Conservation (phyloP, 2,113 vertebrate species). For the Cairina moschata region DNA sequence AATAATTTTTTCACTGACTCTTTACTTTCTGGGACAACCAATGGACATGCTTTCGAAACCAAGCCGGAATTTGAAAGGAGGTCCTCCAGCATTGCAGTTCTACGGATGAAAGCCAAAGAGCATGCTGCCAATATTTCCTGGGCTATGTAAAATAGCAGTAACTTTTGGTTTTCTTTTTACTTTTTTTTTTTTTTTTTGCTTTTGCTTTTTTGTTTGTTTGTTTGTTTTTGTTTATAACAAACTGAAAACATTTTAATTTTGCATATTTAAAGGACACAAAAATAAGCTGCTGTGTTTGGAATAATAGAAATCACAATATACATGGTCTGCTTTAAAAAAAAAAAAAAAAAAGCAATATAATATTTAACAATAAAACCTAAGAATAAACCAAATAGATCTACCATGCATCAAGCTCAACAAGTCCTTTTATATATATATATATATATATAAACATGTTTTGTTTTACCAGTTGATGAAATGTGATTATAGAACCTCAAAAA, state of each 20-base stretch:
- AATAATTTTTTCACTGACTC: constrained; percentile 99
- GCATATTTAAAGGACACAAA: constrained; percentile 81
- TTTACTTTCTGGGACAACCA: constrained; percentile 86
- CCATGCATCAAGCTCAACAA: constrained; percentile 65
- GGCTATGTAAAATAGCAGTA: constrained; percentile 90
- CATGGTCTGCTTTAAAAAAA: constrained; percentile 69
- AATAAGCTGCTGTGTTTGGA: constrained; percentile 80
- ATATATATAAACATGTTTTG: constrained; percentile 64
- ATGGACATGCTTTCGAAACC: constrained; percentile 91
- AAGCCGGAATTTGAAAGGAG: constrained; percentile 97
- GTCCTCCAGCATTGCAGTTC: constrained; percentile 97
- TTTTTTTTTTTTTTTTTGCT: constrained; percentile 35
- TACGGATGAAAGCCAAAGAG: constrained; percentile 99
- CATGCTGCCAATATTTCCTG: constrained; percentile 98
- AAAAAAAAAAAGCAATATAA: constrained; percentile 69
- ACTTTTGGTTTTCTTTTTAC: background rate
- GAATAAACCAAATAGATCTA: constrained; percentile 75
- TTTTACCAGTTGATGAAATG: constrained; percentile 78
- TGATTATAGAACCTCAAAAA: constrained; percentile 72
- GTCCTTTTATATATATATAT: constrained; percentile 15
- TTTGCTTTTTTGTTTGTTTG: background rate
- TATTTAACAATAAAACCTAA: constrained; percentile 80
- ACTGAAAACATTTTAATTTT: constrained; percentile 73
- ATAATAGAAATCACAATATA: constrained; percentile 79
- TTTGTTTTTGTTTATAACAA: constrained; percentile 58